Evolutionary conservation across 2,797 vertebrate genomes (phyloP), one percentile per base, ranked within the genome.

Genomic region (Carduelis carduelis): DNA sequence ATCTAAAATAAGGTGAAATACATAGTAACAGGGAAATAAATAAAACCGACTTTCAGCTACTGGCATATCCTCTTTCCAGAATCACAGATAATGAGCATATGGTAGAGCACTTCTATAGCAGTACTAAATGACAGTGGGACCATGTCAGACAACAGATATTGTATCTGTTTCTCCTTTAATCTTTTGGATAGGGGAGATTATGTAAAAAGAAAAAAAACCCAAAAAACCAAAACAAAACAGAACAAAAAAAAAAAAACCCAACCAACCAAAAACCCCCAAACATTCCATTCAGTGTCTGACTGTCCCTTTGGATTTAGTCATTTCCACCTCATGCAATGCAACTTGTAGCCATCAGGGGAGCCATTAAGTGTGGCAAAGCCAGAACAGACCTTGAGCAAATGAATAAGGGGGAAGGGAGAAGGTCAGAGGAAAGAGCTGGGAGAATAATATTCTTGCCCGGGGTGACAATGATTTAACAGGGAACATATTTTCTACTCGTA

Each of bases 401-500:
- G 43, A 64, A 6, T 50, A 71, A 65, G n/a, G 46, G 24, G 27
- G 41, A 70, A 94, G 32, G 32, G 43, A 95, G 69, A 89, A 95
- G 85, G 95, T 95, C 79, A 81, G 13, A 88, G 72, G 57, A 91
- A 86, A 86, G 57, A 89, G 26, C 30, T 81, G 17, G 35, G 47
- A 93, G 76, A 93, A 95, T 69, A 93, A 75, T 86, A 86, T 37
- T 91, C 82, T 91, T 95, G 91, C 93, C 96, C 86, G 72, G 21
- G 65, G 85, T 95, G 89, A 88, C 91, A 94, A 50, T 93, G 63
- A 95, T 95, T 95, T 91, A 96, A 91, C 89, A 94, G 46, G 46
- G 68, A 95, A 96, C 89, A 91, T 90, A 91, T 94, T 92, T 95
- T 87, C 71, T 89, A 85, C 84, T 95, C 80, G 55, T 85, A 96